Conservation (phyloP, 1,140 invertebrate species). For the Eumaeus atala region DNA sequence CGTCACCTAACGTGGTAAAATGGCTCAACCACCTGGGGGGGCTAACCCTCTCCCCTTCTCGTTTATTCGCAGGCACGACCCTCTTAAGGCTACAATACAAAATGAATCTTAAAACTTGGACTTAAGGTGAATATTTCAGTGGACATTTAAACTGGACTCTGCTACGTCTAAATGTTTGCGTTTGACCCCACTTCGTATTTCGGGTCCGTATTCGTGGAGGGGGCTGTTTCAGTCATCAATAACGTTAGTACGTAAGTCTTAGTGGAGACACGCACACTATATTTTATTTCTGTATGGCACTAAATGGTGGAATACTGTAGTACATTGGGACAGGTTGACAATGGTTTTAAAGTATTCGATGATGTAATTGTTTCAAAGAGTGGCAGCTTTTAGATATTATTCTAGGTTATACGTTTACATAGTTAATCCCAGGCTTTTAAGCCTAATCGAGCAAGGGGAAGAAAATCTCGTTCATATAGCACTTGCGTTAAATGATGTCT, state of each 20-base stretch:
- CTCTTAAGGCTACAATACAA: constrained; percentile 15
- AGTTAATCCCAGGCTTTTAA: no score
- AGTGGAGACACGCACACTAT: constrained; percentile 42
- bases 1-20: constrained; percentile 71
- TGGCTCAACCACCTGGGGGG: constrained; percentile 59
- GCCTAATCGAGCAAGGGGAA: no score
- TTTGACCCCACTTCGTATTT: constrained; percentile 70
- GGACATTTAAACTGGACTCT: constrained; percentile 28
- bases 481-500: no score
- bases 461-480: no score
- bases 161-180: constrained; percentile 45
- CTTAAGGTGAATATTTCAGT: constrained; percentile 25
- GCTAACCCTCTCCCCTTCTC: constrained; percentile 41
- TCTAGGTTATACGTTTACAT: no score
- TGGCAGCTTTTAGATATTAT: no score
- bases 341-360: no score
- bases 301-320: background rate
- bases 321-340: no score
- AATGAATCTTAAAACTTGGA: constrained; percentile 20
- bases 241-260: constrained; percentile 63
- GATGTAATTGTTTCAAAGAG: no score
- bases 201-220: constrained; percentile 41
- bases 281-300: background rate
- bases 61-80: constrained; percentile 19
- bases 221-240: constrained; percentile 68